Evolutionary conservation across 2,113 vertebrate genomes (phyloP), one percentile per base, ranked within the genome.

Genomic region (Verasper variegatus): DNA sequence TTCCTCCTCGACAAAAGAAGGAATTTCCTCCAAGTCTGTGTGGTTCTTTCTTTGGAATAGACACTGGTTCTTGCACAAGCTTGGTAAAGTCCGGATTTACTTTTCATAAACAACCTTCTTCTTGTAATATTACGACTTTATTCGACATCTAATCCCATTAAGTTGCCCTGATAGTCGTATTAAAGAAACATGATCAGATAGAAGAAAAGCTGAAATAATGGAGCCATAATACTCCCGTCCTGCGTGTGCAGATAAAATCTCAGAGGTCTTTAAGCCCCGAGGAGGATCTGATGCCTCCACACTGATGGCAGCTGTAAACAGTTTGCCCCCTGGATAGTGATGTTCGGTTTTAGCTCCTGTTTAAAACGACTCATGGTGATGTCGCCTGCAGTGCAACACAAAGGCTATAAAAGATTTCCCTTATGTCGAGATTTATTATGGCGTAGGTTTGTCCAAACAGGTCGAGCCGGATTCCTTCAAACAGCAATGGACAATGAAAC

Each of bases 401-500:
- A 58, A 31, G 58, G 59, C 27, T 17, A 42, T 80, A 45, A 80
- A 78, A 80, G 18, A 84, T 31, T 49, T 31, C 31, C 31, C 61
- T 72, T 57, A 57, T 2, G 21, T 47, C 47, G 15, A 5, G 11
- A 60, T 74, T 86, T 63, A 80, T 68, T 74, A 20, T 56, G 65
- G 74, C 45, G 49, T 56, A 55, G 66, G 27, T 69, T 68, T 35
- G 26, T 82, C n/a, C 27, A 49, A 86, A 91, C 91, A 40, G 57
- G 89, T 85, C 26, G 0, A 23, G 72, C 89, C 74, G 82, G 90
- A 89, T 89, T 57, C 45, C 23, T 56, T 70, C 71, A 69, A 79
- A 64, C 61, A 54, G 51, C 23, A 1, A 18, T 2, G 54, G 61
- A 89, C 84, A 88, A 82, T 79, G 52, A 57, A 80, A 76, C 57